Evolutionary conservation across 2,888 invertebrate species (phyloP).

Genomic region (Agrotis exclamationis): DNA sequence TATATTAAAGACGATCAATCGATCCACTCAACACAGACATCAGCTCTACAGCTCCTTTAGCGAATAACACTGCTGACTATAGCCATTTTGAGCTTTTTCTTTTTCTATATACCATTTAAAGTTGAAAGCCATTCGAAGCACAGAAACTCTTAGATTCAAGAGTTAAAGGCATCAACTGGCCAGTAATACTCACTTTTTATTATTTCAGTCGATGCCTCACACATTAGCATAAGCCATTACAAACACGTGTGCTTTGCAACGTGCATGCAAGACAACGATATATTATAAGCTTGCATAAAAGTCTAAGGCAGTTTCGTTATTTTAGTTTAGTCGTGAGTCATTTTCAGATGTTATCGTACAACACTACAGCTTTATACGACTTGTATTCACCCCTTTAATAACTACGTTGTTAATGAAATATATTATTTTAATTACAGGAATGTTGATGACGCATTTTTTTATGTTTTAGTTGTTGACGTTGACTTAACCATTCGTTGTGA

Average conservation of each 20-base stretch:
- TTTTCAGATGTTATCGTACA: constrained; percentile 55
- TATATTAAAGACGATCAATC: too few species aligned
- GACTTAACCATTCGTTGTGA: background rate
- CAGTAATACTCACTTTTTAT: constrained; percentile 10
- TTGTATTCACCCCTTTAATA: constrained; percentile 43
- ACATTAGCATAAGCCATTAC: constrained; percentile 15
- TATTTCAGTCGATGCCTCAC: constrained; percentile 23
- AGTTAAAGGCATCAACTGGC: background rate
- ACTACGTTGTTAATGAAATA: constrained; percentile 35
- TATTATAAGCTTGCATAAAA: constrained; percentile 36
- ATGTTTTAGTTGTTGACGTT: background rate
- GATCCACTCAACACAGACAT: too few species aligned
- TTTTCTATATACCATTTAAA: background rate
- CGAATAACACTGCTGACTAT: too few species aligned
- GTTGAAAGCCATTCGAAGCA: background rate
- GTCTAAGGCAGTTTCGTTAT: constrained; percentile 17
- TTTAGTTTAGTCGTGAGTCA: constrained; percentile 36
- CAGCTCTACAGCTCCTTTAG: too few species aligned
- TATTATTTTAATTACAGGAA: constrained; percentile 33
- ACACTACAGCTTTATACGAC: constrained; percentile 37
- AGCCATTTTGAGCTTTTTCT: background rate
- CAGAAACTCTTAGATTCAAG: background rate
- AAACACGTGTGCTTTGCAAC: constrained; percentile 28
- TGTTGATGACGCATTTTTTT: constrained; percentile 19
- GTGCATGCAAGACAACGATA: constrained; percentile 25